A percentile compares a stretch with the other conserved stretches of the same genome.
Evolutionary conservation across 2,113 vertebrate species (phyloP).

Genomic region (Perognathus longimembris): DNA sequence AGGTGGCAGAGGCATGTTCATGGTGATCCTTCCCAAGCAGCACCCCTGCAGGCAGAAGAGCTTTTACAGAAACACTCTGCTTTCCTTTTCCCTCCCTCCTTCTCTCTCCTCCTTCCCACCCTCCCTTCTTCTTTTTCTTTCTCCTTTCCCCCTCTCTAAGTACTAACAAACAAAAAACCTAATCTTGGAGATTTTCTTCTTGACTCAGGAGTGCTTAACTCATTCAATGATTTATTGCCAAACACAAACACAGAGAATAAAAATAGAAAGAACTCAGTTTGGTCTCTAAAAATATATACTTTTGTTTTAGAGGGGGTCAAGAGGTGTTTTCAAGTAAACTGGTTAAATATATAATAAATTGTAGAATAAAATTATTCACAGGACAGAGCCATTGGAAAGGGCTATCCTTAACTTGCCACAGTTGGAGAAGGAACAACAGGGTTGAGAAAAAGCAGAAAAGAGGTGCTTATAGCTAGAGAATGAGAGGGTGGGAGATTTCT

Average conservation of each 20-base stretch:
- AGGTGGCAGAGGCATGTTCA: constrained; percentile 65
- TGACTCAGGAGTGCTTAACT: background rate
- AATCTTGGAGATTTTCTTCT: background rate
- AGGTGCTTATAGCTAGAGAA: no score
- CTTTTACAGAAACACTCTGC: background rate
- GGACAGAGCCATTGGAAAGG: no score
- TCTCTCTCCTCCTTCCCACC: no score
- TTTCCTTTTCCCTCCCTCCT: no score
- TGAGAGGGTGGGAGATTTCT: no score
- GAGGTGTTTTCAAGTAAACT: no score
- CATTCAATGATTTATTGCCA: background rate
- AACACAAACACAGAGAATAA: background rate
- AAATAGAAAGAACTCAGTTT: background rate
- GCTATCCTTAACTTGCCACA: no score
- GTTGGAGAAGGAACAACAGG: no score
- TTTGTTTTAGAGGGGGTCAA: no score
- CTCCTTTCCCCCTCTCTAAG: background rate
- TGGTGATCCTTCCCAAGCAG: constrained; percentile 87
- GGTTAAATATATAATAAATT: background rate
- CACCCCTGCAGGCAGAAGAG: constrained; percentile 79
- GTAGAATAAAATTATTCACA: background rate
- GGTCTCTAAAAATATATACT: no score
- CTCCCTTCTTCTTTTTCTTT: background rate
- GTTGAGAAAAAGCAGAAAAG: no score
- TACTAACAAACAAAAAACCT: background rate